Evolutionary conservation across 2,797 vertebrate species (phyloP), one percentile per base, ranked within the genome.

Genomic region (Vireo griseus): DNA sequence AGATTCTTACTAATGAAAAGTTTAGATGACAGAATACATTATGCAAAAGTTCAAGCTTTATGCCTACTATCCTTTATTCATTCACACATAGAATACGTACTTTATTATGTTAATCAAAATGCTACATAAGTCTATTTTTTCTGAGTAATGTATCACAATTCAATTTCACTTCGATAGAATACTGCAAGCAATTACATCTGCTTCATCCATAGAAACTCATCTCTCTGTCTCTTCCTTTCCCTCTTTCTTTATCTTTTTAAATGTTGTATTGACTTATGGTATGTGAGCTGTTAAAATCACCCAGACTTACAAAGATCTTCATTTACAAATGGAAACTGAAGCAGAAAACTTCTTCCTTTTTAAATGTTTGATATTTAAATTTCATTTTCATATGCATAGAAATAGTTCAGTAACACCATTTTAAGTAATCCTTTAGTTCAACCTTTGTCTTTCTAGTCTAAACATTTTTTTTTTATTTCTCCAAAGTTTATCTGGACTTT

Each of bases 401-500:
- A 96, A 87, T 75, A 88, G 75, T 86, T 96, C 82, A 78, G 77
- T 80, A 89, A 79, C 54, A 94, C 11, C 65, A 89, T 65, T 97
- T 96, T 67, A 95, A 96, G 89, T 69, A 96, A 90, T 84, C 54
- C 72, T 90, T 94, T 84, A 92, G 72, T 91, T 94, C 72, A 96
- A 88, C 75, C 80, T 95, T 96, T 96, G 89, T 97, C 88, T 92
- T 88, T 92, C 88, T 93, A 97, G 93, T 96, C 94, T 97, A 97
- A 98, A 96, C 74, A 95, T 88, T 95, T 96, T 97, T 88, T 94
- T 90, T 58, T 61, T 61, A 92, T 94, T 90, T 88, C 89, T 90
- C 58, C 67, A 78, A 95, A 90, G 71, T 94, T 96, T 95, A 94
- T 97, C 96, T 98, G 97, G 97, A 97, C 97, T 98, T 98, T 97